phyloP scores from a whole-genome alignment of 2,113 vertebrate genomes.

The Pipra filicauda region DNA sequence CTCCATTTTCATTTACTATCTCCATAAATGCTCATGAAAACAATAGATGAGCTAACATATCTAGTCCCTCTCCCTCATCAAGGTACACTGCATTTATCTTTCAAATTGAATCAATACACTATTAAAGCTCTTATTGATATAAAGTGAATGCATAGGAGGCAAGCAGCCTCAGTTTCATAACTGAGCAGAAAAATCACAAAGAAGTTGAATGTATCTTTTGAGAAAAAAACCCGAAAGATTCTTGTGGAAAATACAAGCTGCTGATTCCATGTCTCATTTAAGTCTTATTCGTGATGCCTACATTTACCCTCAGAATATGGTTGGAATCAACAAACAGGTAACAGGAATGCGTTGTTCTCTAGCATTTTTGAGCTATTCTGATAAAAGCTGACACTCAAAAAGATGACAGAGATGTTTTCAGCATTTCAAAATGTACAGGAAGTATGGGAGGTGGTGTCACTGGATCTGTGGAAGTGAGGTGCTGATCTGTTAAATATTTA shows the following conservation, averaged over 20 bases:
- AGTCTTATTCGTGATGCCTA: slow-evolving; percentile 44
- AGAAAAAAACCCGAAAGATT: slow-evolving; percentile 41
- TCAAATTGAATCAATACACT: background rate
- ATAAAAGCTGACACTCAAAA: slow-evolving; percentile 48
- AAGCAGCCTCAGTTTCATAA: slow-evolving; percentile 27
- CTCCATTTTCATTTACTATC: background rate
- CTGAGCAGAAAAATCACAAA: background rate
- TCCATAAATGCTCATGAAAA: background rate
- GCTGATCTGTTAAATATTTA: slow-evolving; percentile 2
- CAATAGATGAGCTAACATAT: background rate
- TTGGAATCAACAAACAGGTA: slow-evolving; percentile 32
- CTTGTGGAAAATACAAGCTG: slow-evolving; percentile 43
- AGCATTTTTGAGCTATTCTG: slow-evolving; percentile 45
- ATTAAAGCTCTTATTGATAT: background rate
- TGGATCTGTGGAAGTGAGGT: background rate
- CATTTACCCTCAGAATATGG: slow-evolving; percentile 32
- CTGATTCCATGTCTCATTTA: slow-evolving; percentile 34
- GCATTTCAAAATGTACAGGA: background rate
- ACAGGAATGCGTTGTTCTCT: background rate
- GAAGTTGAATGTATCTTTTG: slow-evolving; percentile 13
- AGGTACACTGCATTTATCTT: background rate
- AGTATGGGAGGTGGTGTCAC: background rate
- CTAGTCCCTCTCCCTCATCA: background rate
- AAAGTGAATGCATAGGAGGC: slow-evolving; percentile 1
- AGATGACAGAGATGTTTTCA: slow-evolving; percentile 2